Evolutionary conservation across 2,113 vertebrate species (phyloP).

Genomic region (Misgurnus mizolepis): DNA sequence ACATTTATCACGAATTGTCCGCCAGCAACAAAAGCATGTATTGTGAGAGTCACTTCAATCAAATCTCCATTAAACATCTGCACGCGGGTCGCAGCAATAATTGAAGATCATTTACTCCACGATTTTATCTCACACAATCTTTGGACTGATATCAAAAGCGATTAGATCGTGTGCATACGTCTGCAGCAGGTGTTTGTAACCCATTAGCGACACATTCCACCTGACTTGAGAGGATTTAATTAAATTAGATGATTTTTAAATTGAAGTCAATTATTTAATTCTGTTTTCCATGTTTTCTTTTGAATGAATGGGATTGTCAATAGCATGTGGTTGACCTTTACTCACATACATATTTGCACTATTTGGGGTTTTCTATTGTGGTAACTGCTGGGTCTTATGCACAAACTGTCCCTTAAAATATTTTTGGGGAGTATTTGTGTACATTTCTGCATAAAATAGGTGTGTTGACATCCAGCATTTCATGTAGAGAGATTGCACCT

Average conservation of each 20-base stretch:
- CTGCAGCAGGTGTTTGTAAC: background rate
- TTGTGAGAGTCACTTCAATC: background rate
- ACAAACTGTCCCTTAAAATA: no score
- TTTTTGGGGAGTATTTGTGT: no score
- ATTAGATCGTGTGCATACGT: background rate
- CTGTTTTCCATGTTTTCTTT: background rate
- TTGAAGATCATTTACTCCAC: constrained; percentile 3
- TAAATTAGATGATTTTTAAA: background rate
- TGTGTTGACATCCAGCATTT: no score
- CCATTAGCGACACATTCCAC: background rate
- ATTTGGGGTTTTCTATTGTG: background rate
- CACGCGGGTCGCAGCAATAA: background rate
- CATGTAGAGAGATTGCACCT: background rate
- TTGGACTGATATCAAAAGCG: background rate
- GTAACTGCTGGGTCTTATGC: no score
- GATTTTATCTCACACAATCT: background rate
- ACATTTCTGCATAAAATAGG: no score
- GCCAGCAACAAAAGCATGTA: constrained; percentile 7
- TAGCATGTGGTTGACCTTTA: background rate
- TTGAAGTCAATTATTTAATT: no score
- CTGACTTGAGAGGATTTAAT: constrained; percentile 25
- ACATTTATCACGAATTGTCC: constrained; percentile 9
- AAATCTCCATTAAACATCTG: constrained; percentile 33
- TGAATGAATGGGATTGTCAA: background rate
- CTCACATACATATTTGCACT: no score